Base-by-base conservation (phyloP, 2,113 vertebrate species). In the Channa argus region DNA sequence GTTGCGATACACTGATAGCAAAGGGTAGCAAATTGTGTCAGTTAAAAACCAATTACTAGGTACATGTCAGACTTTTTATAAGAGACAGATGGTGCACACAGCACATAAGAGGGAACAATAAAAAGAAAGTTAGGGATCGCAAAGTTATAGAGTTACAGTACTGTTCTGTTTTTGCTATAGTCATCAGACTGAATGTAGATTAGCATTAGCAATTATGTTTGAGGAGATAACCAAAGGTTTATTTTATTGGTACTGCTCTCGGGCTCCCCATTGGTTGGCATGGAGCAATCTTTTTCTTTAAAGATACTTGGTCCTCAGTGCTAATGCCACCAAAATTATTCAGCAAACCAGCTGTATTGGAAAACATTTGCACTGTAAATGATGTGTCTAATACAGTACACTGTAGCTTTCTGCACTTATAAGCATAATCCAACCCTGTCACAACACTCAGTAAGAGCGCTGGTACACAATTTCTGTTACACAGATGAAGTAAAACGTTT, bases 31-130 rank as follows among this genome's bases (percentile, higher is more conserved):
- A 79, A 74, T 80, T 55, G 71, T 49, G 61, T 69, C 64, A 76
- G 75, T 84, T 89, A 83, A 80, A 87, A 90, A 84, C 52, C 86
- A 88, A 89, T 89, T 85, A 84, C 69, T 33, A 65, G 72, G 63
- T 81, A 63, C 66, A 68, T 82, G 77, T 71, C 65, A 84, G 56
- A 74, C 59, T 71, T 81, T 89, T 88, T 72, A 72, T 51, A 37
- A 33, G 33, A 69, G 75, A 65, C 51, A 63, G 68, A 78, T 72
- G 71, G 60, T 14, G 33, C 34, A 65, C 45, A 49, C 8, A 73
- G 63, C 15, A 64, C 5, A 33, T 36, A 15, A 34, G 3, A 45
- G 46, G 44, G 14, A 43, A 24, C 9, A 68, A 51, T 10, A 8
- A 37, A 1, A 63, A 14, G 55, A 33, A 59, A 44, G 14, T 36